Percentiles rank a stretch among this genome's conserved stretches.
These are phyloP conservation scores for Dicentrarchus labrax DNA, from an alignment of 2,113 vertebrate genomes.

Conservation along the genomic window DNA sequence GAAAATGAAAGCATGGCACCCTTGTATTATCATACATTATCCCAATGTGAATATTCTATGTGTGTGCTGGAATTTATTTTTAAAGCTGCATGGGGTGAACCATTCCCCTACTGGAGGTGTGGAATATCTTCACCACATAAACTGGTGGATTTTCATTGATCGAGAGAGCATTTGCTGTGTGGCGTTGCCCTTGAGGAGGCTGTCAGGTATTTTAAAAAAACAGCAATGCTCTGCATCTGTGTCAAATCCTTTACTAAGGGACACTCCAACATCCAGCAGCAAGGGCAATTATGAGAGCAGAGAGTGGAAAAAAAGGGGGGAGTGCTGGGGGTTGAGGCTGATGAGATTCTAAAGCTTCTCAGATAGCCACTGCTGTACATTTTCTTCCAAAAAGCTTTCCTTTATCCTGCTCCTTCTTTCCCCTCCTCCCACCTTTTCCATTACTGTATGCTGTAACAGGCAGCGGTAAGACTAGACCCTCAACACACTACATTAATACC, in stretches of 20 bases:
- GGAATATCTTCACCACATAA: constrained; percentile 17
- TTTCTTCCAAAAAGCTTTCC: constrained; percentile 25
- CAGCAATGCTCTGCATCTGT: constrained; percentile 39
- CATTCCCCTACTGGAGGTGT: constrained; percentile 19
- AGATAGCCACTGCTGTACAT: constrained; percentile 15
- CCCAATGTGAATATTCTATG: constrained; percentile 3
- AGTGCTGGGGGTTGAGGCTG: constrained; percentile 9
- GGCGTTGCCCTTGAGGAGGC: constrained; percentile 64
- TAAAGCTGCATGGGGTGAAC: neutral
- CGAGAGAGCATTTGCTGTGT: constrained; percentile 10
- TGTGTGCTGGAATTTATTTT: constrained; percentile 6
- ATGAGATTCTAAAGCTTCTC: constrained; percentile 26
- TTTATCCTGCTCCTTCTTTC: constrained; percentile 12
- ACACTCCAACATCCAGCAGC: constrained; percentile 32
- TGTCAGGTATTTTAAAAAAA: constrained; percentile 38
- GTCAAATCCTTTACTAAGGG: constrained; percentile 47
- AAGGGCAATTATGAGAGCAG: constrained; percentile 66
- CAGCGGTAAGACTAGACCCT: constrained; percentile 10
- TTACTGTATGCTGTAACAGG: constrained; percentile 30
- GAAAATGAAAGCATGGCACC: constrained; percentile 28
- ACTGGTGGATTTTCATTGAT: neutral
- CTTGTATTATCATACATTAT: constrained; percentile 64
- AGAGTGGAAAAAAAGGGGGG: neutral
- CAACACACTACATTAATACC: constrained; percentile 47
- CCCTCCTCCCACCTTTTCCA: constrained; percentile 45